Conservation (phyloP, 1,140 invertebrate genomes). For the Drosophila insularis region DNA sequence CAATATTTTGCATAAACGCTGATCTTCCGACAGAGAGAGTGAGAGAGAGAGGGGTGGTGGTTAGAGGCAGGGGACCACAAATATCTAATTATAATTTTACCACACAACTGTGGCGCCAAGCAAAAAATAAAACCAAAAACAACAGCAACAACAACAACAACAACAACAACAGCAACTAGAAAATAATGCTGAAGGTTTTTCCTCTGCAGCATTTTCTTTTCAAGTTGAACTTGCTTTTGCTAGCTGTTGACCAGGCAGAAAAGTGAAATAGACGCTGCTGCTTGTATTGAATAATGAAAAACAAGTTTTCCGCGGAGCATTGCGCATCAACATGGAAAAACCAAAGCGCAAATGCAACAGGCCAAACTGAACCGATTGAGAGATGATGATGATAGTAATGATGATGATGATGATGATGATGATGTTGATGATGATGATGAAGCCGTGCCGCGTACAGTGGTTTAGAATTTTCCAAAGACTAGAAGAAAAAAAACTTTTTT, state of each 20-base stretch:
- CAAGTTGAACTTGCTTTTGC: constrained; percentile 60
- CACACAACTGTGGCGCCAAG: constrained; percentile 36
- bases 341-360: constrained; percentile 50
- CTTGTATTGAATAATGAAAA: constrained; percentile 77
- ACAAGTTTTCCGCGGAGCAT: constrained; percentile 72
- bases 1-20: constrained; percentile 76
- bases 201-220: constrained; percentile 41
- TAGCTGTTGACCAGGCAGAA: constrained; percentile 51
- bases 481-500: too few relatives aligned
- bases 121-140: constrained; percentile 30
- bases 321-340: constrained; percentile 72
- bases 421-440: too few relatives aligned
- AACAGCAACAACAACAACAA: constrained; percentile 39
- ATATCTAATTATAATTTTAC: constrained; percentile 69
- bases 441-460: too few relatives aligned
- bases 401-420: constrained; percentile 4
- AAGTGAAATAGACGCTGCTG: constrained; percentile 69
- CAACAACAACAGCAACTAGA: constrained; percentile 47
- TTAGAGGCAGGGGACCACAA: constrained; percentile 13
- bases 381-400: constrained; percentile 27
- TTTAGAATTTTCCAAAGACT: too few relatives aligned
- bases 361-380: constrained; percentile 15
- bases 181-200: constrained; percentile 37
- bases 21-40: constrained; percentile 19
- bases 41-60: too few relatives aligned